Conservation (phyloP, 1,140 invertebrate species). For the Ceratosolen solmsi region DNA sequence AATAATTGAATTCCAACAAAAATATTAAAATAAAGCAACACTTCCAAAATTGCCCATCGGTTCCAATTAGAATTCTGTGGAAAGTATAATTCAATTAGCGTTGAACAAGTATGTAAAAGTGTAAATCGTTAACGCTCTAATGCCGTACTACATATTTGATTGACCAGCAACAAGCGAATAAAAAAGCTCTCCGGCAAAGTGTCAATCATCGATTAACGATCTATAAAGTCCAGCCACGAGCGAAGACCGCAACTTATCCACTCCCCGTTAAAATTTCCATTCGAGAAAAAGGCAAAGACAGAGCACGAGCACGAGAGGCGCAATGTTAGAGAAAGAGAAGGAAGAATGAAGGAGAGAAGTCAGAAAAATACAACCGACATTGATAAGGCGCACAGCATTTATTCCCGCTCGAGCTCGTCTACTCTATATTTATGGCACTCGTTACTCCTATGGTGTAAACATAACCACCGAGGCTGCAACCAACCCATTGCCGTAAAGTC, state of each 20-base stretch:
- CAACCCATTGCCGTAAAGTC: neutral
- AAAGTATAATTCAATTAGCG: too few relatives aligned
- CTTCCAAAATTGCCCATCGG: too few relatives aligned
- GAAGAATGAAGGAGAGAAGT: neutral
- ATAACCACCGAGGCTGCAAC: conserved; percentile 9
- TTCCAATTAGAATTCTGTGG: too few relatives aligned
- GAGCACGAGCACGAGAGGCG: conserved; percentile 8
- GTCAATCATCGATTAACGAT: conserved; percentile 44
- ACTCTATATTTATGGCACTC: conserved; percentile 48
- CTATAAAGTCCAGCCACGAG: conserved; percentile 20
- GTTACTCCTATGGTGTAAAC: conserved; percentile 45
- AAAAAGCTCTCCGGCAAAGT: neutral
- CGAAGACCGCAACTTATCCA: neutral
- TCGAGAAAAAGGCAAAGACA: conserved; percentile 47
- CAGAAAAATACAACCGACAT: conserved; percentile 35
- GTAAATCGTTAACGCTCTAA: conserved; percentile 21
- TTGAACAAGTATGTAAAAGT: neutral
- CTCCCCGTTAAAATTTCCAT: conserved; percentile 38
- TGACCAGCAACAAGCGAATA: neutral
- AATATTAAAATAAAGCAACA: too few relatives aligned
- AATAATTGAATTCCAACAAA: too few relatives aligned
- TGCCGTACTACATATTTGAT: neutral
- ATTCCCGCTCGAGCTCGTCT: conserved; percentile 34
- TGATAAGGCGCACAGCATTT: conserved; percentile 32
- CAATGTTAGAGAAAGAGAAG: neutral